phyloP scores from a whole-genome alignment of 2,888 invertebrate species.

The Seira sanloemensis region DNA sequence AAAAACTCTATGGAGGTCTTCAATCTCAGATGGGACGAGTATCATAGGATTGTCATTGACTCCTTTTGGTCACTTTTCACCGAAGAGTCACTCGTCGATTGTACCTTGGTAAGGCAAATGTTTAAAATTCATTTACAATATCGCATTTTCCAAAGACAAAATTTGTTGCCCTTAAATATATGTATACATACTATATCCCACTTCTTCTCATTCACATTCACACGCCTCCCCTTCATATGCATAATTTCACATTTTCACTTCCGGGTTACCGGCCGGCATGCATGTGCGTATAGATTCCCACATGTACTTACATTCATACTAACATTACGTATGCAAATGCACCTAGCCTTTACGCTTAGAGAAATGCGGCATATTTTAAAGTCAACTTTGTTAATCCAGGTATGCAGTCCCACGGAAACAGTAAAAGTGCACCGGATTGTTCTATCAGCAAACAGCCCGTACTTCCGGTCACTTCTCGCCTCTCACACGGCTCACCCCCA shows the following conservation, averaged over 20 bases:
- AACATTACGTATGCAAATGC: neutral
- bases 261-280: neutral
- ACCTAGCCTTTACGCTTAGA: conserved; percentile 21
- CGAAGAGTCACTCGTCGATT: conserved; percentile 72
- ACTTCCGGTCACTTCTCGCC: conserved; percentile 70
- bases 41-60: conserved; percentile 70
- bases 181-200: too few relatives aligned
- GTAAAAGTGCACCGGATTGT: conserved; percentile 72
- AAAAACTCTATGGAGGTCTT: conserved; percentile 21
- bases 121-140: too few relatives aligned
- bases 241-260: neutral
- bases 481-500: conserved; percentile 71
- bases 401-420: conserved; percentile 71
- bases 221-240: too few relatives aligned
- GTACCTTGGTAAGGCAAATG: conserved; percentile 68
- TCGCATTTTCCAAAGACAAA: too few relatives aligned
- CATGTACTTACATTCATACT: neutral
- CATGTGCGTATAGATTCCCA: neutral
- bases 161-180: too few relatives aligned
- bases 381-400: conserved; percentile 59
- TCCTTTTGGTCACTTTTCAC: conserved; percentile 71
- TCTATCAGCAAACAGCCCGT: conserved; percentile 72
- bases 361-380: neutral
- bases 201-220: too few relatives aligned
- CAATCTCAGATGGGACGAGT: conserved; percentile 71